A percentile compares a stretch with the other conserved stretches of the same genome.
These are phyloP conservation scores for Gymnorhina tibicen DNA, from an alignment of 2,113 vertebrate genomes.

Conservation along the genomic window DNA sequence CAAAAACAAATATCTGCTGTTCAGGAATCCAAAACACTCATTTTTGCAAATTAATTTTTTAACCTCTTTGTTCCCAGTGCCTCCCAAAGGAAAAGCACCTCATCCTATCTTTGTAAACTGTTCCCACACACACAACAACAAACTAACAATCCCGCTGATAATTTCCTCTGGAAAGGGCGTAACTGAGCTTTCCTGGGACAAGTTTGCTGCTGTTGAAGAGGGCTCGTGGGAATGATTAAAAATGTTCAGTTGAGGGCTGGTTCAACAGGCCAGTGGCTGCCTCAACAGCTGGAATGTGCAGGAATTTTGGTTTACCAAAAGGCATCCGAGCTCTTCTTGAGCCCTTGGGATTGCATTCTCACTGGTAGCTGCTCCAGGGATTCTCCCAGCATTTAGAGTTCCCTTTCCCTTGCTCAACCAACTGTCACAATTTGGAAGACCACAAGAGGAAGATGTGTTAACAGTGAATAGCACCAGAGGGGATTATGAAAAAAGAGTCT, in stretches of 20 bases:
- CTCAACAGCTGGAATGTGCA: slow-evolving; percentile 20
- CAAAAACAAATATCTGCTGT: not conserved
- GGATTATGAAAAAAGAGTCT: not conserved
- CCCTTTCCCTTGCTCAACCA: not conserved
- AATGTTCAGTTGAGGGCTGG: not conserved
- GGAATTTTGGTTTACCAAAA: not conserved
- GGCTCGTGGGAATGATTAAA: not conserved
- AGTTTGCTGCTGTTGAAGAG: not conserved
- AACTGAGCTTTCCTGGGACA: not conserved
- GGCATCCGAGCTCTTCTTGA: not conserved
- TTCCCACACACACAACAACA: not conserved
- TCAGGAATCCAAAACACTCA: not conserved
- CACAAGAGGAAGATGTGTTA: accelerated
- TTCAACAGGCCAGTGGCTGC: not conserved
- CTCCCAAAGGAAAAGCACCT: not conserved
- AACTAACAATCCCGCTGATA: not conserved
- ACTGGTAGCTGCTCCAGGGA: not conserved
- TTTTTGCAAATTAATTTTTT: slow-evolving; percentile 6
- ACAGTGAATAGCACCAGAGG: not conserved
- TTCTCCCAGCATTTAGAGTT: not conserved
- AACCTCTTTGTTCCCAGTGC: not conserved
- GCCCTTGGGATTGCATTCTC: not conserved
- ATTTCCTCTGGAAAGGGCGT: not conserved
- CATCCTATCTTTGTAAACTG: not conserved
- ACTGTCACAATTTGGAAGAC: not conserved